Evolutionary conservation across 1,140 invertebrate species (phyloP).

Genomic region (Leptinotarsa defecta): DNA sequence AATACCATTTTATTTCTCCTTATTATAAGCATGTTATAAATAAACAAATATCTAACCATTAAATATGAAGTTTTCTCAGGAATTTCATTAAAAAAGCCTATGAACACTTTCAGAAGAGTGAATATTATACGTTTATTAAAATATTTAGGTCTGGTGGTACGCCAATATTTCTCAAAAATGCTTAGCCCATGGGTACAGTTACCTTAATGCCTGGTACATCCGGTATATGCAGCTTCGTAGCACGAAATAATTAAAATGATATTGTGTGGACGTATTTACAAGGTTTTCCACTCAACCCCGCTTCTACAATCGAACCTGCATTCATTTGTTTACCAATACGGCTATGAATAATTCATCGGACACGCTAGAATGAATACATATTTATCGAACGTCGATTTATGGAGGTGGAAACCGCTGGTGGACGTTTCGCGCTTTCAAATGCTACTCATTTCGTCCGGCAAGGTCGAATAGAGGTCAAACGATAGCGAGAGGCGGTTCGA

Average conservation of each 20-base stretch:
- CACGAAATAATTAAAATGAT: neutral
- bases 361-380: conserved; percentile 14
- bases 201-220: too few relatives aligned
- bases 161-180: too few relatives aligned
- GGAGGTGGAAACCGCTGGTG: neutral
- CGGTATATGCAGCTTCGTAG: too few relatives aligned
- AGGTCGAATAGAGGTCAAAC: conserved; percentile 5
- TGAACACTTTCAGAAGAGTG: too few relatives aligned
- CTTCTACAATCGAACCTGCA: neutral
- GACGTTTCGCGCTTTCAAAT: conserved; percentile 13
- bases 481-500: neutral
- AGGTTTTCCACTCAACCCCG: conserved; percentile 4
- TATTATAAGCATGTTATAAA: too few relatives aligned
- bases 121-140: too few relatives aligned
- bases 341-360: conserved; percentile 19
- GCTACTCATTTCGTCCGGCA: neutral
- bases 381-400: conserved; percentile 5
- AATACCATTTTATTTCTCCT: too few relatives aligned
- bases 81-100: too few relatives aligned
- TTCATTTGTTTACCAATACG: conserved; percentile 18
- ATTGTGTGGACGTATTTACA: neutral
- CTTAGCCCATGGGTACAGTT: too few relatives aligned
- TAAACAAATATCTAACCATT: too few relatives aligned
- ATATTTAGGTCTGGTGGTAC: too few relatives aligned
- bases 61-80: too few relatives aligned